Evolutionary conservation across 92 coral and sea anemone genomes (phyloP), one percentile per base, ranked within the genome.

Genomic region (Zoanthus sansibaricus): DNA sequence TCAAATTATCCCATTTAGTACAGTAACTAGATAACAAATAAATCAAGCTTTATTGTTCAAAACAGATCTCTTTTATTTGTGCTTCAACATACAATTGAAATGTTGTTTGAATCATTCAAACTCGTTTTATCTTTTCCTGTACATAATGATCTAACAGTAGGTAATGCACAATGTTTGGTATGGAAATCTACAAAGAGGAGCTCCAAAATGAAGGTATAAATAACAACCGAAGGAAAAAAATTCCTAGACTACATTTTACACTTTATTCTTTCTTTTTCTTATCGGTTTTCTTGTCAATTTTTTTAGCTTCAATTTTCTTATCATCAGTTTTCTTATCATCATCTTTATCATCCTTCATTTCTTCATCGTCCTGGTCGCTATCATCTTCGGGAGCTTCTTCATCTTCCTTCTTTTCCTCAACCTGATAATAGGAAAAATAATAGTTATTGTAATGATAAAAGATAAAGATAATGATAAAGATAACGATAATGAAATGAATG

Each of bases 321-420:
- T 88, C 83, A 5, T 90, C 93, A 3, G 88, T 88, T 44, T 83
- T 87, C 31, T 91, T 80, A 75, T 91, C 91, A 17, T 91, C 91
- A 15, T 86, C 82, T 8, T 87, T 90, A 4, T 91, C 86, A 44
- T 79, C 91, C 42, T 70, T 90, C 44, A 68, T 79, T 32, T 89
- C 58, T 9, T 73, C 90, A 5, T 91, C 88, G 7, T 84, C 82
- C 71, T 90, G 87, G 25, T 90, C 90, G 14, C 87, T 90, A 15
- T 85, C 84, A 4, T 86, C 93, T 10, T 90, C 83, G 46, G 74
- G 42, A 32, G 74, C 74, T 49, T 89, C 56, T 33, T 73, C 90
- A 5, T 91, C 88, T 17, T 84, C 82, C 71, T 90, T 87, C 37
- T 83, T 77, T 30, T 67, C 85, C 70, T 77, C 77, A 25, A 68